phyloP scores from a whole-genome alignment of 2,113 vertebrate species.

The Anarhynchus alexandrinus region DNA sequence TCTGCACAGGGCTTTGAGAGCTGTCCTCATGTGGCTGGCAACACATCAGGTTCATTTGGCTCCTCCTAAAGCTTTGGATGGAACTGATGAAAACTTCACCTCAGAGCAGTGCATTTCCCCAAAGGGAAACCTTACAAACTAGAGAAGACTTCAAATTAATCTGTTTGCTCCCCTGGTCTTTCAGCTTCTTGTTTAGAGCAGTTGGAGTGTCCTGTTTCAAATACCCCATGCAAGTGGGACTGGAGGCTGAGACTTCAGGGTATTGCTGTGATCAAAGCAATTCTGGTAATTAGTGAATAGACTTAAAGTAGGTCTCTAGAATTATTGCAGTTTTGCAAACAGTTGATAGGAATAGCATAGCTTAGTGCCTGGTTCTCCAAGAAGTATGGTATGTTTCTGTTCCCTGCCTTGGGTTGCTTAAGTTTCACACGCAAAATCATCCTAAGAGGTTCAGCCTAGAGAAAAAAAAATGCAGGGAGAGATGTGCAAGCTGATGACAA shows the following conservation, averaged over 20 bases:
- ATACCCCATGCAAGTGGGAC: neutral
- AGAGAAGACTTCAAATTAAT: neutral
- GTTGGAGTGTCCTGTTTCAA: neutral
- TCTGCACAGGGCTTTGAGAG: neutral
- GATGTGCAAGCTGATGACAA: neutral
- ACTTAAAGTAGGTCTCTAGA: neutral
- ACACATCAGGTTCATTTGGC: neutral
- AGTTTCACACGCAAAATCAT: neutral
- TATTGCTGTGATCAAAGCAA: neutral
- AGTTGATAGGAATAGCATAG: neutral
- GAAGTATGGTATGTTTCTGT: neutral
- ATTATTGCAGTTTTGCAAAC: neutral
- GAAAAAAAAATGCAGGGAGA: neutral
- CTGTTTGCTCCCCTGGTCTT: neutral
- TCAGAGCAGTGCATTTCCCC: neutral
- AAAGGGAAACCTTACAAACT: neutral
- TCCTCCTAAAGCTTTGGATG: neutral
- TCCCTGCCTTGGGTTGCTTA: neutral
- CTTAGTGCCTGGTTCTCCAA: neutral
- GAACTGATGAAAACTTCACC: neutral
- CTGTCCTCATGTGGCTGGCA: neutral
- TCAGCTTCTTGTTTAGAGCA: neutral
- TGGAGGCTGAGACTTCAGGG: neutral
- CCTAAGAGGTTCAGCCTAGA: neutral
- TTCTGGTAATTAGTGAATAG: neutral